Percentiles rank a stretch among this genome's conserved stretches.
These are phyloP conservation scores for Oncopeltus fasciatus DNA, from an alignment of 1,140 invertebrate genomes.

Conservation along the genomic window DNA sequence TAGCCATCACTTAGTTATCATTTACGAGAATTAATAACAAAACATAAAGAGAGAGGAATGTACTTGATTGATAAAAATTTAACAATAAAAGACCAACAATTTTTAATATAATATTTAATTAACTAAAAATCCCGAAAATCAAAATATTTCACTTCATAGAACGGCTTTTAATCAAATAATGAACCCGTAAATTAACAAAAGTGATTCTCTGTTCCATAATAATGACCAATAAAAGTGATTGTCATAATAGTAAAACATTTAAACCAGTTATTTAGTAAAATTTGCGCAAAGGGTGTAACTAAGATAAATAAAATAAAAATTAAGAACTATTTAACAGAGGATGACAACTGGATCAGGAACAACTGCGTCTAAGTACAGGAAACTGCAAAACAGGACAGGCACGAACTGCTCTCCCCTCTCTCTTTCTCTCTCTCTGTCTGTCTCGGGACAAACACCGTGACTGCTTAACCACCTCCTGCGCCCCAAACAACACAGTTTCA, in stretches of 20 bases:
- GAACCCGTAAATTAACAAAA: no score
- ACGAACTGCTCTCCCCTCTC: background rate
- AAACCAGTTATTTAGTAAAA: no score
- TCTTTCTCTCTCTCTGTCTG: constrained; percentile 3
- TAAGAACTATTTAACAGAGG: background rate
- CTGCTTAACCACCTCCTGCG: constrained; percentile 6
- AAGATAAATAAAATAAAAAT: background rate
- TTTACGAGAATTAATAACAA: background rate
- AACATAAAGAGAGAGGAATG: background rate
- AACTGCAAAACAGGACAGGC: constrained; percentile 6
- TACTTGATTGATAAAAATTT: background rate
- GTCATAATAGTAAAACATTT: background rate
- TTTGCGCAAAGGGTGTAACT: background rate
- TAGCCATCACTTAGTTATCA: background rate
- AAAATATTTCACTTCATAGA: background rate
- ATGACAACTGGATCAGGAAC: background rate
- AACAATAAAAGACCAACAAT: background rate
- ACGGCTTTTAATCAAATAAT: no score
- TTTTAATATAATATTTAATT: background rate
- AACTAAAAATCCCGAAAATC: background rate
- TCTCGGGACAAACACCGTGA: constrained; percentile 9
- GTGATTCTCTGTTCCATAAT: background rate
- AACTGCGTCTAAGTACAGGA: constrained; percentile 3
- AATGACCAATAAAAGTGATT: background rate
- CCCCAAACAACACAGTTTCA: constrained; percentile 7